Percentiles rank a stretch among this genome's conserved stretches.
phyloP scores from a whole-genome alignment of 1,140 invertebrate genomes.

The Coboldia fuscipes region DNA sequence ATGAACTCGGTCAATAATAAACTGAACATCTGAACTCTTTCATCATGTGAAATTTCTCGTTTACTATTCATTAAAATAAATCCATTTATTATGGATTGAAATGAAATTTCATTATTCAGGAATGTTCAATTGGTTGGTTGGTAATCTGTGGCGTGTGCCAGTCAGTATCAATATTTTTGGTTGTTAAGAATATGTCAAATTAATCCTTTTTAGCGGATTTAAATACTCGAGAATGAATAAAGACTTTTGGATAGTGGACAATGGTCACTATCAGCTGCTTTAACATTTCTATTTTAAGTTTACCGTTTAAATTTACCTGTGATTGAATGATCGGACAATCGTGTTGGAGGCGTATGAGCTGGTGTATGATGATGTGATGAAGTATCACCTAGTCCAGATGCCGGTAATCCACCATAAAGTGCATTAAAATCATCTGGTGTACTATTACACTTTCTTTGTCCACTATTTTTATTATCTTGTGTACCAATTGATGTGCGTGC shows the following conservation, averaged over 20 bases:
- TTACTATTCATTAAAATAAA: too few species aligned
- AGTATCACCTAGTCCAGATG: constrained; percentile 18
- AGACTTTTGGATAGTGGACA: background rate
- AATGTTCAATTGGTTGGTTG: too few species aligned
- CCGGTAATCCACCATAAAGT: constrained; percentile 37
- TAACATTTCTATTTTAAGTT: too few species aligned
- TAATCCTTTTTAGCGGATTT: background rate
- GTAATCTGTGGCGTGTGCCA: too few species aligned
- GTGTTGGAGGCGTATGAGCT: constrained; percentile 31
- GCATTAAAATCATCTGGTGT: constrained; percentile 61
- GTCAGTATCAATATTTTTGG: too few species aligned
- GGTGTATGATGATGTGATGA: constrained; percentile 30
- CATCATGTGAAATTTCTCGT: too few species aligned
- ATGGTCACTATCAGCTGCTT: too few species aligned
- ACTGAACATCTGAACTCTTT: too few species aligned
- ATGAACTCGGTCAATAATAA: too few species aligned
- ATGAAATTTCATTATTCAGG: too few species aligned
- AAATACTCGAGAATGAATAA: background rate
- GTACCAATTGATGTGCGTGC: constrained; percentile 20
- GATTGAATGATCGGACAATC: constrained; percentile 21
- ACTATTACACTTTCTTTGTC: constrained; percentile 50
- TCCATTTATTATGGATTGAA: too few species aligned
- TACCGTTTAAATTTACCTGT: constrained; percentile 4
- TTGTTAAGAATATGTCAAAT: too few species aligned
- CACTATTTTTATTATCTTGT: constrained; percentile 25